Evolutionary conservation across 2,113 vertebrate genomes (phyloP).

Genomic region (Diadophis punctatus): DNA sequence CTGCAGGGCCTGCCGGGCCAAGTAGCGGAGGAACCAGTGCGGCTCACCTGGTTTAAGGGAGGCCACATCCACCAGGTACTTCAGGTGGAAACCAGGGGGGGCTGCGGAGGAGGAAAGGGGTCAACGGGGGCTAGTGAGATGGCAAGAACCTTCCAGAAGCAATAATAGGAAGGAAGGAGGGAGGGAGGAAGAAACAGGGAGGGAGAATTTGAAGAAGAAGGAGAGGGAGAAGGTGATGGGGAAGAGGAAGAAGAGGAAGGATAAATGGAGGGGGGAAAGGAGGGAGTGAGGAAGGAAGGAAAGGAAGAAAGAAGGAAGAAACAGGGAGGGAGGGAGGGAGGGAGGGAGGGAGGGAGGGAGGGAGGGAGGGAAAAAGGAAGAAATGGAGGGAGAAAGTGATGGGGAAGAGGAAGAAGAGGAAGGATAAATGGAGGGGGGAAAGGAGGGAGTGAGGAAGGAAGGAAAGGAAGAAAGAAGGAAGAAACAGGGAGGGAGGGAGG

Average conservation of each 20-base stretch:
- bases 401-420: neutral
- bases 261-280: no score
- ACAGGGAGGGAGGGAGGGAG: neutral
- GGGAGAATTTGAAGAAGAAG: no score
- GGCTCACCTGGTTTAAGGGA: conserved; percentile 80
- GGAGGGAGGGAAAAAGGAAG: neutral
- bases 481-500: no score
- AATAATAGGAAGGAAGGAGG: neutral
- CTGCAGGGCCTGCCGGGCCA: conserved; percentile 83
- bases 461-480: no score
- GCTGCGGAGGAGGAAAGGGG: conserved; percentile 54
- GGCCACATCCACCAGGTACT: conserved; percentile 77
- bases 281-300: neutral
- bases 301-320: no score
- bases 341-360: no score
- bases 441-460: no score
- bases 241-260: no score
- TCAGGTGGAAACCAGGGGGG: conserved; percentile 79
- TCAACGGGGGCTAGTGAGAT: fast-evolving
- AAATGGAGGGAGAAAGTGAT: neutral
- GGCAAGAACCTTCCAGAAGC: neutral
- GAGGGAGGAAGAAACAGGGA: no score
- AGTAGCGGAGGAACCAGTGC: conserved; percentile 81
- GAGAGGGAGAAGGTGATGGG: no score
- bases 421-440: neutral